phyloP scores from a whole-genome alignment of 2,113 vertebrate species.

The Callaeas wilsoni region DNA sequence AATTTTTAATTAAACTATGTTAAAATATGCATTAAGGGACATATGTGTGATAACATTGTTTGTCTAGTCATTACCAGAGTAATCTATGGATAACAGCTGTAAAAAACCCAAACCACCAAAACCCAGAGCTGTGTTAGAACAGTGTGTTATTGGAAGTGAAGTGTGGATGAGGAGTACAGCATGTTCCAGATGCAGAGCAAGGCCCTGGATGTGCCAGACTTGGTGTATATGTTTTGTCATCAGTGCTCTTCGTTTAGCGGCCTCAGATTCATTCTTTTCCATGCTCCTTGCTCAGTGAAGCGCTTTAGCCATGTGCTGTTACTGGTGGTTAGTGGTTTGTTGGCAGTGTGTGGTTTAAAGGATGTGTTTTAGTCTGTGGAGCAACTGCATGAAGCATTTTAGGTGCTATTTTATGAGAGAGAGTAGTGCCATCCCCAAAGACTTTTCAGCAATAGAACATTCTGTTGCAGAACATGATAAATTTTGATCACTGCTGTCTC shows the following conservation, averaged over 20 bases:
- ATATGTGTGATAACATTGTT: neutral
- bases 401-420: neutral
- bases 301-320: neutral
- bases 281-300: neutral
- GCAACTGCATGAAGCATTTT: neutral
- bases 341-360: neutral
- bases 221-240: neutral
- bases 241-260: neutral
- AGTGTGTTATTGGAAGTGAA: neutral
- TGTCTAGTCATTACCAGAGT: neutral
- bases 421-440: neutral
- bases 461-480: neutral
- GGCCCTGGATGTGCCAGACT: neutral
- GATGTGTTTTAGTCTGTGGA: neutral
- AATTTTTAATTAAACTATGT: constrained; percentile 8
- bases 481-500: neutral
- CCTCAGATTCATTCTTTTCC: neutral
- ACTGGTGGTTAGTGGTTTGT: neutral
- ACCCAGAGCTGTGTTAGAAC: neutral
- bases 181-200: neutral
- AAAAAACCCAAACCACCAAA: neutral
- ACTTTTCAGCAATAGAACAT: neutral
- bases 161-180: neutral
- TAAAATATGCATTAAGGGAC: neutral
- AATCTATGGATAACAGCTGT: neutral